phyloP scores from a whole-genome alignment of 2,797 vertebrate genomes.

The Morelia viridis region DNA sequence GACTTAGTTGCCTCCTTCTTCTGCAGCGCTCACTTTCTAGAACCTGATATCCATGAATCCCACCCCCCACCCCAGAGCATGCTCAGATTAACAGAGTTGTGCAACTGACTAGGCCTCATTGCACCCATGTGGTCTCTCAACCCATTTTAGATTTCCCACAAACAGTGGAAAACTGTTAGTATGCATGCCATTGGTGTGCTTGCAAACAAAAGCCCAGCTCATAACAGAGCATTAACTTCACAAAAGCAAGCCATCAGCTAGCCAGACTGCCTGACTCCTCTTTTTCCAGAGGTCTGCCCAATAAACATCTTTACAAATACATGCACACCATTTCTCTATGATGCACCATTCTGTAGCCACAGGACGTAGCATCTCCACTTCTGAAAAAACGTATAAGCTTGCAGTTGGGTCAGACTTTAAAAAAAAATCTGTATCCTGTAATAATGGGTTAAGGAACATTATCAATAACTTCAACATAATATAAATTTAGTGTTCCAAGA shows the following conservation, averaged over 20 bases:
- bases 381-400: background rate
- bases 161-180: background rate
- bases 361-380: background rate
- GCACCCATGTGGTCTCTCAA: background rate
- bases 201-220: constrained; percentile 13
- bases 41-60: background rate
- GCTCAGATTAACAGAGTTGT: background rate
- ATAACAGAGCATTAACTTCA: background rate
- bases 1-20: background rate
- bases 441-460: background rate
- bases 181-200: background rate
- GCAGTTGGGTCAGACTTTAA: background rate
- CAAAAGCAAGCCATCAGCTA: constrained; percentile 11
- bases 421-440: background rate
- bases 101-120: background rate
- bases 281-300: background rate
- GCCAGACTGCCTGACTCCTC: constrained; percentile 2
- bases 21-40: background rate
- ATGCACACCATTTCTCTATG: background rate
- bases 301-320: background rate
- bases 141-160: constrained; percentile 17
- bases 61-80: background rate
- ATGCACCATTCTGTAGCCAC: background rate
- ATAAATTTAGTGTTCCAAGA: background rate
- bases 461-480: background rate